A percentile compares a stretch with the other conserved stretches of the same genome.
Evolutionary conservation across 2,797 vertebrate species (phyloP).

Genomic region (Miichthys miiuy): DNA sequence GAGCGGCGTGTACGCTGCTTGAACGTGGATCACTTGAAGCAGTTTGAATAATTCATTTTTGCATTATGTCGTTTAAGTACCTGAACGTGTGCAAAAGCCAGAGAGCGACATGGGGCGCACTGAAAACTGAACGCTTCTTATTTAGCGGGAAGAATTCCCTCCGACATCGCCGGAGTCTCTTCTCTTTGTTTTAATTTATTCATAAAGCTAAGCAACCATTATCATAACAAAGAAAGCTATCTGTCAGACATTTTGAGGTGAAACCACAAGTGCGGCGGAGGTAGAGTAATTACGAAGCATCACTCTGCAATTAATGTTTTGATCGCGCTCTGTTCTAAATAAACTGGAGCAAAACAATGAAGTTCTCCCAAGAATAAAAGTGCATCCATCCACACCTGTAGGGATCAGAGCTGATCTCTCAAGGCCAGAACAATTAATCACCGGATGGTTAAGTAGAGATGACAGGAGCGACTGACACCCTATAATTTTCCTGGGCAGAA

Average conservation of each 20-base stretch:
- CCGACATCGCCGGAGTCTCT: background rate
- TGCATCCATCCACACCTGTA: slow-evolving; percentile 57
- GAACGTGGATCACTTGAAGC: slow-evolving; percentile 39
- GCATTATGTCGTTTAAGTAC: slow-evolving; percentile 17
- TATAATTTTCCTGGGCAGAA: slow-evolving; percentile 70
- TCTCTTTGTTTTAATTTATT: slow-evolving; percentile 24
- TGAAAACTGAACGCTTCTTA: background rate
- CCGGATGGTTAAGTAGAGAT: slow-evolving; percentile 66
- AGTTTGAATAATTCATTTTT: slow-evolving; percentile 55
- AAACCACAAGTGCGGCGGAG: background rate
- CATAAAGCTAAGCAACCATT: slow-evolving; percentile 5
- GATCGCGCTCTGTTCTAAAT: slow-evolving; percentile 34
- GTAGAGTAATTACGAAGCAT: slow-evolving; percentile 33
- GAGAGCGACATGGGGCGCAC: background rate
- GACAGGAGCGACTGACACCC: slow-evolving; percentile 68
- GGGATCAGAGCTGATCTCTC: slow-evolving; percentile 51
- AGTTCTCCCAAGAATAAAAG: slow-evolving; percentile 14
- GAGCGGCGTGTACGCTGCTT: slow-evolving; percentile 25
- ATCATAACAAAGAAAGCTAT: slow-evolving; percentile 16
- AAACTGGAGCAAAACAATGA: slow-evolving; percentile 22
- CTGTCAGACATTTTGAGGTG: background rate
- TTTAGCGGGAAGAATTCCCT: slow-evolving; percentile 21
- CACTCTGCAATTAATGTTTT: slow-evolving; percentile 32
- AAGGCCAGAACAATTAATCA: slow-evolving; percentile 70
- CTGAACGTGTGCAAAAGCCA: slow-evolving; percentile 23